A percentile compares a stretch with the other conserved stretches of the same genome.
These are phyloP conservation scores for Spermophilus dauricus DNA, from an alignment of 2,113 vertebrate genomes.

Conservation along the genomic window DNA sequence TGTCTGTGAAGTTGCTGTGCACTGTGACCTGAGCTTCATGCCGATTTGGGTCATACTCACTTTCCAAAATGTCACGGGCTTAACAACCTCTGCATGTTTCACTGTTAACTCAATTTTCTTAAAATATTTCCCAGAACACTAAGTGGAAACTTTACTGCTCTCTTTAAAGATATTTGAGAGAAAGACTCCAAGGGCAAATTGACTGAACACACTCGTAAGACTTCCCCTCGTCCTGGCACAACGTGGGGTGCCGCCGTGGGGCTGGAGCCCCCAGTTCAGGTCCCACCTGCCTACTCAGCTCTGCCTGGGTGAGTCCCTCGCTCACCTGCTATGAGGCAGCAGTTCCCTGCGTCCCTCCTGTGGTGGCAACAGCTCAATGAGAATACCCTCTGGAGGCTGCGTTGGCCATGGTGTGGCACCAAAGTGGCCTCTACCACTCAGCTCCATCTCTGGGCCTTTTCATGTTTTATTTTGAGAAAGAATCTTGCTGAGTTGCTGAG, in stretches of 20 bases:
- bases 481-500: background rate
- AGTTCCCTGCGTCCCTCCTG: too few species aligned
- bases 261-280: too few species aligned
- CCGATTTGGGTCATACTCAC: background rate
- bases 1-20: conserved; percentile 31
- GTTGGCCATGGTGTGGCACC: too few species aligned
- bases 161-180: conserved; percentile 37
- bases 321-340: too few species aligned
- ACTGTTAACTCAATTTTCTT: conserved; percentile 52
- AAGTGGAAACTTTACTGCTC: conserved; percentile 26
- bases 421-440: background rate
- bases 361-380: too few species aligned
- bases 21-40: conserved; percentile 26
- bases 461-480: background rate
- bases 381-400: too few species aligned
- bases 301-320: too few species aligned
- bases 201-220: background rate
- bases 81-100: background rate
- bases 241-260: too few species aligned
- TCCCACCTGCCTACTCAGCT: too few species aligned
- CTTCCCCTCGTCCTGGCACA: too few species aligned
- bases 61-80: conserved; percentile 25
- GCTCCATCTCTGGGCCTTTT: background rate
- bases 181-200: conserved; percentile 11
- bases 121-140: conserved; percentile 67